These are phyloP conservation scores for Cephalophus harveyi DNA, from an alignment of 2,113 vertebrate species.

Conservation along the genomic window DNA sequence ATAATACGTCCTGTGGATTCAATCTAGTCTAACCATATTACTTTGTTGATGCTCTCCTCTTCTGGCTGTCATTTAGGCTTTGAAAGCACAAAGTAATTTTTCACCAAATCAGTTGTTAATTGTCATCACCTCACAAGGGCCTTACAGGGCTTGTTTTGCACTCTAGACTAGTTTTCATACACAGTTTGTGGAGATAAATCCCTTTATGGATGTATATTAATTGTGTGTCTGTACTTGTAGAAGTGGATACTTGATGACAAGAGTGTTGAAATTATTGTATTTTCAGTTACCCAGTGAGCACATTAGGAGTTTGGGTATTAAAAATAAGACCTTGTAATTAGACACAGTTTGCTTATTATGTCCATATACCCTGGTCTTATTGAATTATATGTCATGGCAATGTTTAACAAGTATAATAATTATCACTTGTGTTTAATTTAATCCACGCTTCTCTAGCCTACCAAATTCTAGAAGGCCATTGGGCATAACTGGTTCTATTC, in stretches of 20 bases:
- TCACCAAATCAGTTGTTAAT: conserved; percentile 25
- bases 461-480: not conserved
- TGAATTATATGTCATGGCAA: not conserved
- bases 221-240: not conserved
- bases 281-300: not conserved
- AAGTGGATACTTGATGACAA: not conserved
- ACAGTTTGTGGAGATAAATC: not conserved
- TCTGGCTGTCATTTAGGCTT: conserved; percentile 23
- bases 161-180: not conserved
- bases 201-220: not conserved
- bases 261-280: conserved; percentile 34
- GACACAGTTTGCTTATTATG: not conserved
- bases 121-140: not conserved
- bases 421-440: not conserved
- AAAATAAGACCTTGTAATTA: not conserved
- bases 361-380: not conserved
- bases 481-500: not conserved
- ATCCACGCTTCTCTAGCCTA: not conserved
- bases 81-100: conserved; percentile 54
- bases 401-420: not conserved
- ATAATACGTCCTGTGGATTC: conserved; percentile 35
- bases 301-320: not conserved
- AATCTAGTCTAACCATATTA: not conserved
- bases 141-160: not conserved
- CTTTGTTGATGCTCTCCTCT: conserved; percentile 26